Evolutionary conservation across 2,113 vertebrate species (phyloP).

Genomic region (Alligator mississippiensis): DNA sequence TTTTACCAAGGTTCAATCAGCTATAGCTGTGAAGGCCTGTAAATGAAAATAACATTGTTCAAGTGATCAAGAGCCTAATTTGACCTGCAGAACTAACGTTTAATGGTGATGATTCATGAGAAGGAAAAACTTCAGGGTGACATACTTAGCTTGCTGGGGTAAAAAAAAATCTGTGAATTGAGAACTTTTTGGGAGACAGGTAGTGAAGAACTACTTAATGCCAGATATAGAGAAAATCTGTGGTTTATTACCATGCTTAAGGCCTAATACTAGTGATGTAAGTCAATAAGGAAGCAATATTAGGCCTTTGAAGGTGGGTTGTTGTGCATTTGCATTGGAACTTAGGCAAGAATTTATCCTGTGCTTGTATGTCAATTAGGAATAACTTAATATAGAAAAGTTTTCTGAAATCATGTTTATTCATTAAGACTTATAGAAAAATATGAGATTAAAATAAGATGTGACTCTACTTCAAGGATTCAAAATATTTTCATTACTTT

Average conservation of each 20-base stretch:
- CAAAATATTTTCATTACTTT: slow-evolving; percentile 53
- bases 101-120: neutral
- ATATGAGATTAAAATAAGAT: neutral
- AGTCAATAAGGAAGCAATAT: neutral
- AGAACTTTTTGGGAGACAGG: neutral
- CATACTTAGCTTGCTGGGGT: neutral
- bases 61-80: neutral
- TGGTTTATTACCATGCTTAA: neutral
- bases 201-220: neutral
- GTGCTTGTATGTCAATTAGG: neutral
- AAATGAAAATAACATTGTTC: neutral
- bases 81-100: neutral
- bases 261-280: neutral
- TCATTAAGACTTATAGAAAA: slow-evolving; percentile 38
- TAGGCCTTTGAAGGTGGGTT: neutral
- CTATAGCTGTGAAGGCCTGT: neutral
- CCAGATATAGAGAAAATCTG: neutral
- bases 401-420: neutral
- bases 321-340: neutral
- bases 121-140: neutral
- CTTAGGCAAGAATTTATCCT: neutral
- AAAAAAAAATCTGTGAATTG: neutral
- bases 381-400: neutral
- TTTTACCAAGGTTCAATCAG: neutral
- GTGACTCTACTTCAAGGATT: slow-evolving; percentile 27